Conservation (phyloP, 2,113 vertebrate species). For the Addax nasomaculatus region DNA sequence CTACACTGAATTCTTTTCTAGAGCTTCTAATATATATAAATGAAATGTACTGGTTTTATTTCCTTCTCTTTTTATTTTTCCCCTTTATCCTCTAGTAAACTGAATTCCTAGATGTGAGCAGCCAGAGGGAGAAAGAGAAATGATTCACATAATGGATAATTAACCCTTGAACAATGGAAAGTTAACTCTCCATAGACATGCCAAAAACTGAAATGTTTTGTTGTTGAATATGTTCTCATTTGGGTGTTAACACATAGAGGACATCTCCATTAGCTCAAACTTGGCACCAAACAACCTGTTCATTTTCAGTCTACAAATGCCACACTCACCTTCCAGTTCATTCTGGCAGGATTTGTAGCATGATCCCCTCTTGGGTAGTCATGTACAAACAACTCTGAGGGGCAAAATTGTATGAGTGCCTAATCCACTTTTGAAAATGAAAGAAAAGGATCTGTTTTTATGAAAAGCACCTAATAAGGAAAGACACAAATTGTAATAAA, state of each 20-base stretch:
- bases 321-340: conserved; percentile 42
- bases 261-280: conserved; percentile 51
- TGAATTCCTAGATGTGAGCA: conserved; percentile 51
- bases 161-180: conserved; percentile 64
- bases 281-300: conserved; percentile 51
- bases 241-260: conserved; percentile 45
- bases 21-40: background rate
- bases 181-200: conserved; percentile 51
- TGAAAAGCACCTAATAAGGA: conserved; percentile 57
- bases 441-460: conserved; percentile 50
- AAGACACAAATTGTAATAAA: conserved; percentile 61
- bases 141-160: conserved; percentile 62
- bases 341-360: conserved; percentile 52
- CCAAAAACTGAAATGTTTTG: conserved; percentile 50
- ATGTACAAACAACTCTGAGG: conserved; percentile 40
- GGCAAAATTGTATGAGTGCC: conserved; percentile 57
- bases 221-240: conserved; percentile 48
- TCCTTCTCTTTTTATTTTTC: conserved; percentile 43
- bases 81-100: conserved; percentile 22
- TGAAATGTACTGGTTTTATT: background rate
- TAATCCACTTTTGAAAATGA: conserved; percentile 69
- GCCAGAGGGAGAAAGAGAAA: conserved; percentile 43
- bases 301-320: conserved; percentile 49
- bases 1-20: background rate
- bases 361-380: conserved; percentile 47